Conservation (phyloP, 1,140 invertebrate species). For the Drosophila tsacasi region DNA sequence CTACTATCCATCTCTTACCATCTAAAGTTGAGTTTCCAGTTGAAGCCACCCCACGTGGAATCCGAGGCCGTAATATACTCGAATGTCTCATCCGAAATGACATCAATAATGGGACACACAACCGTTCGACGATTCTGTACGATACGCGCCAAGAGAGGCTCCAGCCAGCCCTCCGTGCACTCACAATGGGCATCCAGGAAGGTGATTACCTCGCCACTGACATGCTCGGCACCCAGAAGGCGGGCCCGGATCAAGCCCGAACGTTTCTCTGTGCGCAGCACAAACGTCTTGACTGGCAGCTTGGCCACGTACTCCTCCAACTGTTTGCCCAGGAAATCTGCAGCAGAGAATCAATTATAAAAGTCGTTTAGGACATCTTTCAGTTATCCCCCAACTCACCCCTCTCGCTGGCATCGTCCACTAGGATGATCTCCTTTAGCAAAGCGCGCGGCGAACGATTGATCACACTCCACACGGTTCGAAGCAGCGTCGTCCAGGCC, state of each 20-base stretch:
- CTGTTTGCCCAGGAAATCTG: conserved; percentile 94
- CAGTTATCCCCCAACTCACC: conserved; percentile 65
- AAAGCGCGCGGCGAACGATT: conserved; percentile 94
- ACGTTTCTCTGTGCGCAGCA: conserved; percentile 94
- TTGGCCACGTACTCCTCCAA: conserved; percentile 95
- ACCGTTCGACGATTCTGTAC: conserved; percentile 96
- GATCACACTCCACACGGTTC: conserved; percentile 98
- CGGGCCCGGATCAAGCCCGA: conserved; percentile 97
- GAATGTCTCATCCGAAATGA: conserved; percentile 98
- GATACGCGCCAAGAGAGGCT: conserved; percentile 95
- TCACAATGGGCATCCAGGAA: conserved; percentile 99
- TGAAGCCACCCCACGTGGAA: conserved; percentile 99
- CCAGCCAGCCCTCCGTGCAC: conserved; percentile 97
- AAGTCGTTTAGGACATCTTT: conserved; percentile 85
- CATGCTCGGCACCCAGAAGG: conserved; percentile 95
- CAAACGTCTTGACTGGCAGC: conserved; percentile 92
- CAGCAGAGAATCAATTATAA: background rate
- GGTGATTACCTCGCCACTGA: conserved; percentile 97
- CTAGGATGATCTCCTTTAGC: conserved; percentile 97
- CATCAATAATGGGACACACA: conserved; percentile 99
- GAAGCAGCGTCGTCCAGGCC: conserved; percentile 97
- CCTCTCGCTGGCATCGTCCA: conserved; percentile 98
- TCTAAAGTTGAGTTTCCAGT: conserved; percentile 99
- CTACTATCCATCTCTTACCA: conserved; percentile 88
- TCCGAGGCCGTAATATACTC: conserved; percentile 97